phyloP scores from a whole-genome alignment of 1,140 invertebrate genomes.

The Drosophila sucinea region DNA sequence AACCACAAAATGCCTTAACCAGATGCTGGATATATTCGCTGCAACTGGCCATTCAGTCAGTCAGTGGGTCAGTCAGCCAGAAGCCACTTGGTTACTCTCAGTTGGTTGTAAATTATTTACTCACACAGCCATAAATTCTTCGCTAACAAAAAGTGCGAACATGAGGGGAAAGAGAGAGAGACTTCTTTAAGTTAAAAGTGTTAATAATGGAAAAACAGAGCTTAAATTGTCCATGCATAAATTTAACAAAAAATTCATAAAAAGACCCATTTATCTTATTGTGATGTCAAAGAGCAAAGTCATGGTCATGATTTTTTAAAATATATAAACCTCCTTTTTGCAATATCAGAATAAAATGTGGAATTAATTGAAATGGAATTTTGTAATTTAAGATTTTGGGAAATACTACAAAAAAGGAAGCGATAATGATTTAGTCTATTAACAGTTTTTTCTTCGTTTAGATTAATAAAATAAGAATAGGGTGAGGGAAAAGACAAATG shows the following conservation, averaged over 20 bases:
- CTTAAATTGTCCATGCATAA: constrained; percentile 19
- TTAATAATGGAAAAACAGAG: constrained; percentile 40
- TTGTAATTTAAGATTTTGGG: no score
- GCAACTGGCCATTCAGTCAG: constrained; percentile 37
- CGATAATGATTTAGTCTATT: no score
- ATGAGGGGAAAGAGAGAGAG: constrained; percentile 9
- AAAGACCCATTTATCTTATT: background rate
- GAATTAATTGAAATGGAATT: background rate
- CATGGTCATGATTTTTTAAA: background rate
- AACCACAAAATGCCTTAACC: constrained; percentile 69
- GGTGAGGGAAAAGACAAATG: no score
- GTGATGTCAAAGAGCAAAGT: background rate
- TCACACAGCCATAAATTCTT: constrained; percentile 34
- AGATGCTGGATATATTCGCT: constrained; percentile 27
- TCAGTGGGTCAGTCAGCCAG: constrained; percentile 19
- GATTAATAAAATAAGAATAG: no score
- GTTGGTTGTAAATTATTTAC: constrained; percentile 37
- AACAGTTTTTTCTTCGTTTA: no score
- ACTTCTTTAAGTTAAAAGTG: constrained; percentile 19
- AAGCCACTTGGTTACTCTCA: constrained; percentile 22
- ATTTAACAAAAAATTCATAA: background rate
- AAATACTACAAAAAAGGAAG: no score
- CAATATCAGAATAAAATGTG: background rate
- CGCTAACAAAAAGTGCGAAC: background rate
- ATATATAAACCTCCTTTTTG: background rate